Evolutionary conservation across 2,113 vertebrate genomes (phyloP).

Genomic region (Brienomyrus longianalis): DNA sequence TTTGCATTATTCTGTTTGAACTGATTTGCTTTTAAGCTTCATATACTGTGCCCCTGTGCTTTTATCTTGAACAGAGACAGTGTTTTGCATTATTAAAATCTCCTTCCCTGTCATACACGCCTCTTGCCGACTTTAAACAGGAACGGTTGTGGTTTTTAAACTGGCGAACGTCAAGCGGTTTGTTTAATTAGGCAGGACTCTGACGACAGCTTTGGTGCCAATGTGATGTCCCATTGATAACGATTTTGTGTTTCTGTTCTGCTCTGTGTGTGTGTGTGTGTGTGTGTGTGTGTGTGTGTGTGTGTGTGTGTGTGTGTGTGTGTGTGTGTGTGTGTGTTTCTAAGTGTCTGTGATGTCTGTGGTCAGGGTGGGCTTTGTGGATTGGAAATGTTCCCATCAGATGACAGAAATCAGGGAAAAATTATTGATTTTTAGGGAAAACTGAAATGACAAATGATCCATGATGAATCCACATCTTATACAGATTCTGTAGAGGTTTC

Average conservation of each 20-base stretch:
- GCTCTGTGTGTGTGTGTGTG: not conserved
- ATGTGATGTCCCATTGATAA: not conserved
- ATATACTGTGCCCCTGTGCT: not conserved
- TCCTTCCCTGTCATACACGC: not conserved
- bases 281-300: not conserved
- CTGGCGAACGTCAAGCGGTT: not conserved
- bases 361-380: not conserved
- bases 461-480: not conserved
- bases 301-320: not conserved
- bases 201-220: constrained; percentile 19
- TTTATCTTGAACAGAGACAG: constrained; percentile 10
- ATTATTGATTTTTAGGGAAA: not conserved
- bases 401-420: not conserved
- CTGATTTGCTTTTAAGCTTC: constrained; percentile 9
- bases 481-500: not conserved
- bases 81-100: constrained; percentile 16
- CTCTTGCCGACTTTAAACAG: not conserved
- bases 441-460: not conserved
- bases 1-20: constrained; percentile 22
- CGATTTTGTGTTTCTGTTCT: not conserved
- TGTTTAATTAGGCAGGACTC: constrained; percentile 15
- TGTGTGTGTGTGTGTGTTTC: not conserved
- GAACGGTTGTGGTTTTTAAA: not conserved
- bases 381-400: not conserved
- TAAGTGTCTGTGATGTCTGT: not conserved